Evolutionary conservation across 1,140 invertebrate genomes (phyloP).

Genomic region (Coenobita brevimanus): DNA sequence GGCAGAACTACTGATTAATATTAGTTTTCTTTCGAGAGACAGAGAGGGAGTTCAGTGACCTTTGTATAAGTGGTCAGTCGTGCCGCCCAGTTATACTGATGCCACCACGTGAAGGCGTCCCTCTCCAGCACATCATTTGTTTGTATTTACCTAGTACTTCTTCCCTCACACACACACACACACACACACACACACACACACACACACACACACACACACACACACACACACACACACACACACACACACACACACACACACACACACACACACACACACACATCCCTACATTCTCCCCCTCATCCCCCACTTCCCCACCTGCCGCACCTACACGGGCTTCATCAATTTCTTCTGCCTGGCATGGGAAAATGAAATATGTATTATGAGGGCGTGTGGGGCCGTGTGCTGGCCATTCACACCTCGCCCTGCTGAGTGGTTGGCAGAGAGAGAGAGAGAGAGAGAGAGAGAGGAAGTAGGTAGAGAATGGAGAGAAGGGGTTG

Average conservation of each 20-base stretch:
- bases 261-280: background rate
- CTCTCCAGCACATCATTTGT: too few species aligned
- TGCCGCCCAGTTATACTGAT: too few species aligned
- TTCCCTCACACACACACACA: too few species aligned
- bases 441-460: too few species aligned
- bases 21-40: too few species aligned
- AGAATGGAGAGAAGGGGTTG: too few species aligned
- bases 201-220: background rate
- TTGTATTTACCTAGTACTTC: too few species aligned
- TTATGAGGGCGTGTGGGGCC: background rate
- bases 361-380: slow-evolving; percentile 18
- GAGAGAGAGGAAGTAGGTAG: too few species aligned
- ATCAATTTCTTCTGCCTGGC: slow-evolving; percentile 28
- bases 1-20: too few species aligned
- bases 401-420: slow-evolving; percentile 1
- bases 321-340: background rate
- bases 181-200: background rate
- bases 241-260: background rate
- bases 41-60: too few species aligned
- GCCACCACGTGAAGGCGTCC: too few species aligned
- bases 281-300: background rate
- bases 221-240: background rate
- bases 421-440: background rate
- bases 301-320: background rate
- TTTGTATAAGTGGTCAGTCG: too few species aligned